These are phyloP conservation scores for Lagorchestes hirsutus DNA, from an alignment of 2,797 vertebrate species.

Conservation along the genomic window DNA sequence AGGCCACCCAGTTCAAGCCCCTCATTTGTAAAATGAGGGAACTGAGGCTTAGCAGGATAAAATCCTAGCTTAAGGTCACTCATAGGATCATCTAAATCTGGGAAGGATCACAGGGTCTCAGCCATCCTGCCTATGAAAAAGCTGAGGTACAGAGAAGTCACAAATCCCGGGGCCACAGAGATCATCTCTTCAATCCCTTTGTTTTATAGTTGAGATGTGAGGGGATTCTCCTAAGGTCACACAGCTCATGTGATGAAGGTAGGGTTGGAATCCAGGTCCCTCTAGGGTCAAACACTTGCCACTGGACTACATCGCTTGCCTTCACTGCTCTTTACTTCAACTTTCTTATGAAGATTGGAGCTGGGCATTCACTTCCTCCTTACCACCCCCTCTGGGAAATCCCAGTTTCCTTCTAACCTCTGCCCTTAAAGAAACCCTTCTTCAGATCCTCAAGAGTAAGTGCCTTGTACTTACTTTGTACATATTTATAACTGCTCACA, in stretches of 20 bases:
- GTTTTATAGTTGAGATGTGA: neutral
- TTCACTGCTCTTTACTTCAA: neutral
- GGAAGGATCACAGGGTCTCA: no score
- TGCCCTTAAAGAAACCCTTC: neutral
- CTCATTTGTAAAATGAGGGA: no score
- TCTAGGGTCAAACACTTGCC: neutral
- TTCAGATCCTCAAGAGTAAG: neutral
- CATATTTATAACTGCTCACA: neutral
- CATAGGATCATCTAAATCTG: no score
- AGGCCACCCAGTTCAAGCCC: no score
- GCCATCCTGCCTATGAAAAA: no score
- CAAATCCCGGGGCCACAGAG: no score
- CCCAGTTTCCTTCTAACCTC: neutral
- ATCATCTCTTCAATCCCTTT: no score
- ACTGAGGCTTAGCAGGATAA: no score
- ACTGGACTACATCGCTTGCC: neutral
- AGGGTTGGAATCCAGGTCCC: neutral
- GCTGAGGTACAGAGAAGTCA: no score
- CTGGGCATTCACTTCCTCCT: neutral
- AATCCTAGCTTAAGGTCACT: no score
- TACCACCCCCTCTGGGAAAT: neutral
- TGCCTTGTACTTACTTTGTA: neutral
- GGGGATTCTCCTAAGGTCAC: neutral
- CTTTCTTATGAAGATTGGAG: neutral
- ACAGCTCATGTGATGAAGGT: neutral